Percentiles rank a stretch among this genome's conserved stretches.
Evolutionary conservation across 2,888 invertebrate genomes (phyloP).

Genomic region (Patella caerulea): DNA sequence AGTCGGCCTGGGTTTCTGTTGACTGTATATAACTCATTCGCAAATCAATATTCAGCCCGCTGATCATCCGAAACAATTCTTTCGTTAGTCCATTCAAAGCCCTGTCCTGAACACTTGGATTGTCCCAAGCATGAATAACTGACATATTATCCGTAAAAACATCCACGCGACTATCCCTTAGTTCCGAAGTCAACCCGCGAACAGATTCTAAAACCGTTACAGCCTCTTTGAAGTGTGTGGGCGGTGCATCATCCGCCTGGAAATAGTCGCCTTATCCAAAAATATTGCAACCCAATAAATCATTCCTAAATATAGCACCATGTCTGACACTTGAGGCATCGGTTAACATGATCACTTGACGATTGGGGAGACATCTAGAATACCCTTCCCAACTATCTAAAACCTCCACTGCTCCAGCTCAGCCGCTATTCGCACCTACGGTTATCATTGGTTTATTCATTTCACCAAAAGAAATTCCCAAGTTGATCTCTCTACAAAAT

Average conservation of each 20-base stretch:
- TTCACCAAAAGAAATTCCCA: slow-evolving; percentile 23
- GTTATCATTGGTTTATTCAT: slow-evolving; percentile 21
- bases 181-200: too few relatives aligned
- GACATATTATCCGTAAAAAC: slow-evolving; percentile 24
- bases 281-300: neutral
- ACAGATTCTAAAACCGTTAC: too few relatives aligned
- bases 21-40: too few relatives aligned
- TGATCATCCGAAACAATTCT: too few relatives aligned
- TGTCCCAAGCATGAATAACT: neutral
- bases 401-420: slow-evolving; percentile 32
- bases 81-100: too few relatives aligned
- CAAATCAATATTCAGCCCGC: too few relatives aligned
- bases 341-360: slow-evolving; percentile 23
- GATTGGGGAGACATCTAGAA: slow-evolving; percentile 22
- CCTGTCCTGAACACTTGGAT: too few relatives aligned
- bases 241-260: slow-evolving; percentile 5
- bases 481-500: slow-evolving; percentile 31
- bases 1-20: neutral
- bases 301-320: slow-evolving; percentile 21
- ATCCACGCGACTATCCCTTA: too few relatives aligned
- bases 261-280: slow-evolving; percentile 22
- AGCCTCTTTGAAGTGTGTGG: too few relatives aligned
- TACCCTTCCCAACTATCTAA: slow-evolving; percentile 23
- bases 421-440: slow-evolving; percentile 6
- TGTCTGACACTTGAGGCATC: slow-evolving; percentile 32